phyloP scores from a whole-genome alignment of 2,888 invertebrate species.

The Monopis laevigella region DNA sequence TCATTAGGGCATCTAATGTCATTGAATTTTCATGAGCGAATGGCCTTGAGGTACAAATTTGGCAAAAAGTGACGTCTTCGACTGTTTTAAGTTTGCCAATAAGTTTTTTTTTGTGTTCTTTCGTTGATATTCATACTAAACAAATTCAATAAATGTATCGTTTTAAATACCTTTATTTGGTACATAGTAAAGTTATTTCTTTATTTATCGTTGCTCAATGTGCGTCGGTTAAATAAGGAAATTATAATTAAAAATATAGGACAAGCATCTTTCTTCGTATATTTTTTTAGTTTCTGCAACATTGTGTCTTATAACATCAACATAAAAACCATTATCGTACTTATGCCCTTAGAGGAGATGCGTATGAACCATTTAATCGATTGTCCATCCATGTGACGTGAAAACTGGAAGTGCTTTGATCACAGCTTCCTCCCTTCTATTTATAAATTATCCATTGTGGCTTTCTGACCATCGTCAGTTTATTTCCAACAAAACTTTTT shows the following conservation, averaged over 20 bases:
- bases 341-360: not conserved
- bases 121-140: no score
- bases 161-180: no score
- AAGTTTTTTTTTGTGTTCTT: no score
- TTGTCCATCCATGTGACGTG: slow-evolving; percentile 49
- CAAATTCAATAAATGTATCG: no score
- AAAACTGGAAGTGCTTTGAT: slow-evolving; percentile 57
- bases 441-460: slow-evolving; percentile 40
- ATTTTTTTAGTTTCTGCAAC: not conserved
- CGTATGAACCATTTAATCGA: slow-evolving; percentile 38
- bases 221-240: not conserved
- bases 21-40: no score
- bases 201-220: slow-evolving; percentile 3
- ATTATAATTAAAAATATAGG: not conserved
- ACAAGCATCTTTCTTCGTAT: not conserved
- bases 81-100: no score
- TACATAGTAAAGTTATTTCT: no score
- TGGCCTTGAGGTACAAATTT: no score
- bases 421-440: slow-evolving; percentile 54
- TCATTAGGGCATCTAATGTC: no score
- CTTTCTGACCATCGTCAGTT: slow-evolving; percentile 27
- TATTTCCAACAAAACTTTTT: slow-evolving; percentile 17
- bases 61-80: no score
- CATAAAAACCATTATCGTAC: not conserved
- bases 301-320: not conserved